Evolutionary conservation across 1,140 invertebrate genomes (phyloP).

Genomic region (Hydropsyche tenuis): DNA sequence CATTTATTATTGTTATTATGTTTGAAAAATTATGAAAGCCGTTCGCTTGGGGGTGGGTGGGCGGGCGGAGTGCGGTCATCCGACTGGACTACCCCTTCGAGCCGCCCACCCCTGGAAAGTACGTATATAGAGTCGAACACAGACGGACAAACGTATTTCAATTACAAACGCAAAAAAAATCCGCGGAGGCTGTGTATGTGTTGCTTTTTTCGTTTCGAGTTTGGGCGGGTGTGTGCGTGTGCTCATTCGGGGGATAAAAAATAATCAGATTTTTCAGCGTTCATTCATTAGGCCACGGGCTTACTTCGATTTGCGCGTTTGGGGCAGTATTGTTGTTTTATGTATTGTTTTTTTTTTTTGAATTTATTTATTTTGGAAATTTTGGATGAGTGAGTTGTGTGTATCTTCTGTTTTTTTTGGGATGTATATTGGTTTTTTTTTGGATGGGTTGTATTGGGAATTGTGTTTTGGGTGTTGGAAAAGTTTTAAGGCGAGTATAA

Average conservation of each 20-base stretch:
- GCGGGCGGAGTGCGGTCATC: constrained; percentile 1
- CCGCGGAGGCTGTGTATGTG: background rate
- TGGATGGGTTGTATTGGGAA: no score
- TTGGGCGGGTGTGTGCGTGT: constrained; percentile 36
- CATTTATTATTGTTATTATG: constrained; percentile 50
- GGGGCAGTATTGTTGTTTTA: background rate
- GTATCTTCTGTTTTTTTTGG: no score
- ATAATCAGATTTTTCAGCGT: constrained; percentile 51
- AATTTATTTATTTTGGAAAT: background rate
- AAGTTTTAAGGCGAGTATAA: no score
- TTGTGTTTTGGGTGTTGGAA: no score
- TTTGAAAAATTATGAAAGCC: constrained; percentile 50
- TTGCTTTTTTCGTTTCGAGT: background rate
- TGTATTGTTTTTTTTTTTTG: background rate
- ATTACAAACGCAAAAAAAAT: constrained; percentile 7
- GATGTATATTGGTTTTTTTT: no score
- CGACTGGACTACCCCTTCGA: constrained; percentile 5
- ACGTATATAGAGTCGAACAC: constrained; percentile 4
- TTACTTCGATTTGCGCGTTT: constrained; percentile 9
- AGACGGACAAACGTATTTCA: constrained; percentile 34
- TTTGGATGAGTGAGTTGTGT: background rate
- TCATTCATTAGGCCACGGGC: constrained; percentile 47
- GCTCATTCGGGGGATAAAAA: constrained; percentile 48
- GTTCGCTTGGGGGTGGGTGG: constrained; percentile 19
- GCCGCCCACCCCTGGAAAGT: background rate